Base-by-base conservation (phyloP, 2,797 vertebrate genomes). In the Manis javanica region DNA sequence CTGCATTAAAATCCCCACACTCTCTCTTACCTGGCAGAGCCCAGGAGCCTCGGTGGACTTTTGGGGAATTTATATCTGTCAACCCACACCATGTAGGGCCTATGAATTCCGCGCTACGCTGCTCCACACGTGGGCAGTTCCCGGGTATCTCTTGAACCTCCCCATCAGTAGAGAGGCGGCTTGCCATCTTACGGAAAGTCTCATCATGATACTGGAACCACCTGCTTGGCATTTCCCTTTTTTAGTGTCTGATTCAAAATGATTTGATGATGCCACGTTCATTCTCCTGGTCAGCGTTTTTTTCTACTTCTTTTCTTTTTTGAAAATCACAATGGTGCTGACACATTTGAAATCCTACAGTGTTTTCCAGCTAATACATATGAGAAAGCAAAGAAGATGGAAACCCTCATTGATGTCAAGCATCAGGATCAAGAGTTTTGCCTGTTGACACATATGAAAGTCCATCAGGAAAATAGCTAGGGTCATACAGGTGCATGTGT, bases 341-440 rank as follows among this genome's bases (percentile, higher is more conserved):
- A 90, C 29, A 37, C 59, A 39, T 64, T 79, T 93, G 71, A 95
- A 90, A 91, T 68, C 83, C 55, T 49, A 42, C 11, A 19, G 29
- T 39, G 31, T 66, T 90, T 94, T 79, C 61, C 55, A 78, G 21
- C 39, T 16, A 26, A 31, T 14, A n/a, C 59, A 66, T 6, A 19
- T 3, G 39, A 72, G 2, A 11, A 61, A 26, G 31, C 3, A 31
- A 61, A 79, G 72, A 4, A 19, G 13, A 46, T 31, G 72, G 31
- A 82, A 82, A 29, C 16, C 39, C 19, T 86, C 49, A 23, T 9
- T 31, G 59, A 15, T 55, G 37, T 77, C 77, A 26, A 7, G 51
- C 5, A 2, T 24, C 24, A 13, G 7, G 42, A 55, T 74, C 49
- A 51, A 55, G 39, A 53, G 39, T n/a, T 77, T 59, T 51, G 39